Evolutionary conservation across 1,140 invertebrate genomes (phyloP).

Genomic region (Ephestia elutella): DNA sequence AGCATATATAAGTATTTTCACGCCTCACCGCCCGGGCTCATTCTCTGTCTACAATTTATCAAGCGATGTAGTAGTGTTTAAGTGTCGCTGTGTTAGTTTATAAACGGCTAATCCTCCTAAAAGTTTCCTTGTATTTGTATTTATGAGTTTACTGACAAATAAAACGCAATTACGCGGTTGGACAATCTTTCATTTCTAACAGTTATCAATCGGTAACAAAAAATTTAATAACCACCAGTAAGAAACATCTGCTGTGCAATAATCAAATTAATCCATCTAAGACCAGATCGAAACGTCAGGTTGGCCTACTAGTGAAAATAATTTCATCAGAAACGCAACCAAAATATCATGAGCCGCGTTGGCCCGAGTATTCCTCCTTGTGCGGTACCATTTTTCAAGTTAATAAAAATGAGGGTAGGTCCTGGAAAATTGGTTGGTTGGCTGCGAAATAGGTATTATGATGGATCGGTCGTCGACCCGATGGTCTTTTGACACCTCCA

Average conservation of each 20-base stretch:
- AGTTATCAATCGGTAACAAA: background rate
- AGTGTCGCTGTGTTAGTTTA: too few relatives aligned
- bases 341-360: constrained; percentile 27
- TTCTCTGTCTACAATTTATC: too few relatives aligned
- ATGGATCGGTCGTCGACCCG: constrained; percentile 63
- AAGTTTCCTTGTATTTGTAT: too few relatives aligned
- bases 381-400: background rate
- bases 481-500: constrained; percentile 62
- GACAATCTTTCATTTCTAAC: too few relatives aligned
- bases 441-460: constrained; percentile 53
- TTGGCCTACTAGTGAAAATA: constrained; percentile 62
- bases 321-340: constrained; percentile 53
- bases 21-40: too few relatives aligned
- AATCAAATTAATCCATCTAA: constrained; percentile 73
- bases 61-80: too few relatives aligned
- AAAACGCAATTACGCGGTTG: too few relatives aligned
- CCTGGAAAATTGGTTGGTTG: constrained; percentile 33
- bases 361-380: constrained; percentile 13
- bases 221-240: constrained; percentile 42
- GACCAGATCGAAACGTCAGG: constrained; percentile 71
- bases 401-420: constrained; percentile 17
- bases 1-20: too few relatives aligned
- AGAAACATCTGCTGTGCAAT: constrained; percentile 61
- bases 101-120: too few relatives aligned
- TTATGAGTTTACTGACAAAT: too few relatives aligned